Evolutionary conservation across 2,113 vertebrate species (phyloP).

Genomic region (Oenanthe melanoleuca): DNA sequence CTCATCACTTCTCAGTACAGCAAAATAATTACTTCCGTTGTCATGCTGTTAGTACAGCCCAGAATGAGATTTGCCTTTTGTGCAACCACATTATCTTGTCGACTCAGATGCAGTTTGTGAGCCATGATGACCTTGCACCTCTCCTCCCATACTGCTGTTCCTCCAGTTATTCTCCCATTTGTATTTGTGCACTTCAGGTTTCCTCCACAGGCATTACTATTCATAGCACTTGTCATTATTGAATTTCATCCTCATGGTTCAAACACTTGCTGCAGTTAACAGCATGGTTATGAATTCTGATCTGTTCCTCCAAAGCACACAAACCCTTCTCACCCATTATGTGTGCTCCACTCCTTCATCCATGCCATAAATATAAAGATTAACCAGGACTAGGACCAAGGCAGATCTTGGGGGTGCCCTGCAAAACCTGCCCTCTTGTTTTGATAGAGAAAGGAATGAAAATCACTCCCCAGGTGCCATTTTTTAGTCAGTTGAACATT

Average conservation of each 20-base stretch:
- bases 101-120: background rate
- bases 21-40: background rate
- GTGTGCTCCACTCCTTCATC: background rate
- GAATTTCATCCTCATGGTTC: background rate
- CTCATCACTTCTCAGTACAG: background rate
- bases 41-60: background rate
- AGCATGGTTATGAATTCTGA: background rate
- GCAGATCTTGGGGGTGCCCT: background rate
- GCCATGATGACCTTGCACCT: conserved; percentile 10
- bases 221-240: background rate
- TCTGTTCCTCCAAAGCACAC: background rate
- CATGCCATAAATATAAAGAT: background rate
- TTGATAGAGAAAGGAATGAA: background rate
- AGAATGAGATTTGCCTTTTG: conserved; percentile 34
- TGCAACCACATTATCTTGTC: background rate
- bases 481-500: background rate
- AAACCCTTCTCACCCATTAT: background rate
- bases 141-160: background rate
- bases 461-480: background rate
- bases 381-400: background rate
- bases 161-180: background rate
- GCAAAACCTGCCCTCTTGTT: background rate
- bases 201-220: background rate
- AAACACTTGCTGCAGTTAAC: background rate
- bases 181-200: background rate